Evolutionary conservation across 2,113 vertebrate genomes (phyloP).

Genomic region (Desmodus rotundus): DNA sequence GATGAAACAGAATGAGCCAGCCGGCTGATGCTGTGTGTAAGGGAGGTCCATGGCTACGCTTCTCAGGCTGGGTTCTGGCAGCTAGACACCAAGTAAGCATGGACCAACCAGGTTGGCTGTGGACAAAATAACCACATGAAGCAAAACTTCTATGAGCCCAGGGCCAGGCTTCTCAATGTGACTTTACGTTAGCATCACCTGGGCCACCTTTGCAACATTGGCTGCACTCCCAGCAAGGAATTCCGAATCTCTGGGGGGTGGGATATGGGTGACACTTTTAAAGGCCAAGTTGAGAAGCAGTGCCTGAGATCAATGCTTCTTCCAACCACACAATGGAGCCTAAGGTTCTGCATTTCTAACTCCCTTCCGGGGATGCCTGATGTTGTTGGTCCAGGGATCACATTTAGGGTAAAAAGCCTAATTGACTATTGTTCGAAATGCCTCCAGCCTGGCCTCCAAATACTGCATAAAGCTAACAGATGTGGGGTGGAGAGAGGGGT

Average conservation of each 20-base stretch:
- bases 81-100: neutral
- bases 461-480: neutral
- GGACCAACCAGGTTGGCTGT: constrained; percentile 63
- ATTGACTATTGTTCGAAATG: neutral
- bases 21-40: neutral
- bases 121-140: constrained; percentile 33
- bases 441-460: neutral
- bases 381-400: fast-evolving
- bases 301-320: fast-evolving
- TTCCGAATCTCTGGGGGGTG: neutral
- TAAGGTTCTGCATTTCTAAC: neutral
- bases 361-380: fast-evolving
- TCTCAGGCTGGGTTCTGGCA: neutral
- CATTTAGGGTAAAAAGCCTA: neutral
- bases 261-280: fast-evolving
- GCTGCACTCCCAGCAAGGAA: neutral
- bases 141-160: neutral
- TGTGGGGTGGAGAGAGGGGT: fast-evolving
- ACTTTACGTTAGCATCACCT: fast-evolving
- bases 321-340: neutral
- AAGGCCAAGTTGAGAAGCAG: neutral
- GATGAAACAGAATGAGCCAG: constrained; percentile 51
- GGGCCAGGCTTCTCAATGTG: fast-evolving
- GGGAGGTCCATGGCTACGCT: fast-evolving
- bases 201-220: no score